A percentile compares a stretch with the other conserved stretches of the same genome.
phyloP scores from a whole-genome alignment of 1,140 invertebrate species.

The Tyrophagus putrescentiae region DNA sequence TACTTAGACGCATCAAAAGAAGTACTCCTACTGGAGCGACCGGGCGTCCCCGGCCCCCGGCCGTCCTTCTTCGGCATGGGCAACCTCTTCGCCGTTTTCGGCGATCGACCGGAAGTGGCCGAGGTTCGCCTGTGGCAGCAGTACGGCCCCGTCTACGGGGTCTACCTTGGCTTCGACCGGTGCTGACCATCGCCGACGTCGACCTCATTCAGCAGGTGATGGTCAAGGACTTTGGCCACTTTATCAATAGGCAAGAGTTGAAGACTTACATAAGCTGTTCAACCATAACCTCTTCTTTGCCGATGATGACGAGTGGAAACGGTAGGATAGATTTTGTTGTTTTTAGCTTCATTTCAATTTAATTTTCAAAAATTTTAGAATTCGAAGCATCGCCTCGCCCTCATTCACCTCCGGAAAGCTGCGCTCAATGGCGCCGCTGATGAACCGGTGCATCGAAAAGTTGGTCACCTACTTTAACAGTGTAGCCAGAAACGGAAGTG shows the following conservation, averaged over 20 bases:
- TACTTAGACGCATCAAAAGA: no score
- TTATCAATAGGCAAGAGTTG: constrained; percentile 18
- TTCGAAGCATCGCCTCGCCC: constrained; percentile 40
- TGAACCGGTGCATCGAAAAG: neutral
- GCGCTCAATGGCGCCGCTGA: constrained; percentile 39
- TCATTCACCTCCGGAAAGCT: constrained; percentile 44
- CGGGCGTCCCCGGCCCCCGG: no score
- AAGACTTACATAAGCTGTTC: neutral
- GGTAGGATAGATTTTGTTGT: no score
- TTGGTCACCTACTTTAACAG: neutral
- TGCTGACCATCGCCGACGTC: constrained; percentile 30
- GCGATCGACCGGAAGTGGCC: no score
- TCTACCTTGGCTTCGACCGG: no score
- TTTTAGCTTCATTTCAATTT: no score
- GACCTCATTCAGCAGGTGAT: constrained; percentile 30
- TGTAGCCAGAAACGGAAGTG: neutral
- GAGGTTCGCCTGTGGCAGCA: no score
- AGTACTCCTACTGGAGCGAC: no score
- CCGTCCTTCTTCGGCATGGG: no score
- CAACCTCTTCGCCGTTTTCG: no score
- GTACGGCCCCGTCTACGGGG: no score
- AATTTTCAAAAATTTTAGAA: no score
- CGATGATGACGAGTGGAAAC: constrained; percentile 34
- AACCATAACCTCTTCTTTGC: neutral
- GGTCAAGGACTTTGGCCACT: constrained; percentile 30